Base-by-base conservation (phyloP, 2,888 invertebrate genomes). In the Dasysyrphus tricinctus region DNA sequence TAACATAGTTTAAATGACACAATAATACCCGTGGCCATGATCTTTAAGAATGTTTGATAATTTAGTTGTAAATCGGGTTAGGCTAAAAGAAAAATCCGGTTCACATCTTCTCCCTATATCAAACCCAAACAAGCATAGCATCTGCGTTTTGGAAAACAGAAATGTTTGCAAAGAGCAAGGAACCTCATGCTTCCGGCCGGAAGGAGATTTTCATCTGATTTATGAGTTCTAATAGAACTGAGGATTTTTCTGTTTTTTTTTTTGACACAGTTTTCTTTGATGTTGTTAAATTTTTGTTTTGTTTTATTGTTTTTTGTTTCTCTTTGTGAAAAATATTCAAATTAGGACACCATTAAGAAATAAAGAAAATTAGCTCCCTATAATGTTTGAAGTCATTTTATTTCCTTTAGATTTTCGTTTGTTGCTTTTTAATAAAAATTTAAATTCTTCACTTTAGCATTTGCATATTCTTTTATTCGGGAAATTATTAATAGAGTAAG, bases 201-300 rank as follows among this genome's bases (percentile, higher is more conserved):
- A 82, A 73, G 19, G 47, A 73, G 81, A 77, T 77, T 82, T n/a
- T 67, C 73, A 76, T 81, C 76, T 72, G 65, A 81, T 76, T 76
- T 77, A 81, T 81, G 76, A 63, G 57, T 39, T 65, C 49, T 24
- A 19, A 65, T 56, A 51, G 65, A 11, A 63, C 67, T 51, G 39
- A 77, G 51, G 5, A 51, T 16, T 14, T 44, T 57, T 9, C 3
- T n/a, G 12, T 4, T n/a, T n/a, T n/a, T 42, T 19, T 34, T 19
- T 59, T 61, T 61, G 59, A 61, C 59, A 59, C 39, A 34, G 29
- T 24, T 59, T 39, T 51, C 63, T 73, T 51, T 73, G 57, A 51
- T 54, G 19, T 49, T 72, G 49, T 57, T 49, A 8, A 16, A 47
- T 44, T 6, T 44, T 44, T 44, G n/a, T 54, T 75, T 59, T 24